Base-by-base conservation (phyloP, 2,888 invertebrate genomes). In the Amphimallon solstitiale region DNA sequence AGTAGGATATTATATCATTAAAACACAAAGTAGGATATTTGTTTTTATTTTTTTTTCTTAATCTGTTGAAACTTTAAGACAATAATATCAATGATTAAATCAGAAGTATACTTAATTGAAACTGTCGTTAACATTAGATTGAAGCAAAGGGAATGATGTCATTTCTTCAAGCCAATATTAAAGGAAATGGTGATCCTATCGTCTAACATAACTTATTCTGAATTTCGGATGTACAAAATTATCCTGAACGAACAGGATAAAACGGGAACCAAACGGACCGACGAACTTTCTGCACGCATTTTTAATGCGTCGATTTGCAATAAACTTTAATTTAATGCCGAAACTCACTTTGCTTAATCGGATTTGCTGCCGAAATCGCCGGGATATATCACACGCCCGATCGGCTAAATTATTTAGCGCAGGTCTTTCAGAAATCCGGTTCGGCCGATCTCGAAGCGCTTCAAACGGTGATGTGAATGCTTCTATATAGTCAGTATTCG, bases 371-470 rank as follows among this genome's bases (percentile, higher is more conserved):
- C 49, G 17, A 34, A 51, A 51, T 51, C 49, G 15, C 49, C 34
- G 23, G 23, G 40, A 54, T 54, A 54, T 40, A 54, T 38, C 21
- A 38, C 38, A 40, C 21, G 54, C 38, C 40, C 40, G 54, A 54
- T 54, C 54, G 40, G 38, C 21, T 54, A 54, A 54, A 54, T 54
- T 54, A 54, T 54, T 54, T 54, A 17, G 40, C 37, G 51, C n/a
- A 38, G 38, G 40, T n/a, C 40, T 38, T 38, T 21, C 54, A 38
- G 38, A 38, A 54, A 51, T 51, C 49, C 49, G 34, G 29, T 17
- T 51, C 12, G 49, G 6, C 34, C 49, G 34, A 51, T 51, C 34
- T 34, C 15, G 34, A 34, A 51, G 29, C 15, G 49, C 34, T 51
- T 51, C 49, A 51, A 51, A 51, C 29, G 14, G 17, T 51, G 15